phyloP scores from a whole-genome alignment of 2,888 invertebrate genomes.

The Stegophylla sp. region DNA sequence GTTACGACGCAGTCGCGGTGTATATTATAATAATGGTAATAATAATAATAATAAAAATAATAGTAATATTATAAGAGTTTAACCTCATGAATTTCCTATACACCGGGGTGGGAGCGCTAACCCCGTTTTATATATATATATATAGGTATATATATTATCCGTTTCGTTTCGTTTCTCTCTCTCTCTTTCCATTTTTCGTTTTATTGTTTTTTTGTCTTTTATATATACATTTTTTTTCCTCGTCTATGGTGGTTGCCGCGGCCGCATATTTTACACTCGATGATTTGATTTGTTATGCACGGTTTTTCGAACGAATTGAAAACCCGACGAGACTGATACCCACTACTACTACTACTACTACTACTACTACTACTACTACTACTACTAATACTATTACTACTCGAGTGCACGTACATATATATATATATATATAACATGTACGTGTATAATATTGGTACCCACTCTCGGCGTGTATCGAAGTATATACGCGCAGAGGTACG shows the following conservation, averaged over 20 bases:
- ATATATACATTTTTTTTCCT: slow-evolving; percentile 10
- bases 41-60: slow-evolving; percentile 19
- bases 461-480: not conserved
- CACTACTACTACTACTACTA: not conserved
- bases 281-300: slow-evolving; percentile 61
- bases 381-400: not conserved
- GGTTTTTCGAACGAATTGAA: slow-evolving; percentile 59
- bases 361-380: not conserved
- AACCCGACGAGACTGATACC: not conserved
- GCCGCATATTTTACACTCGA: slow-evolving; percentile 61
- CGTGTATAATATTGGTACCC: not conserved
- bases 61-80: slow-evolving; percentile 24
- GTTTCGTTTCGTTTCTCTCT: not conserved
- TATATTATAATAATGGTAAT: slow-evolving; percentile 2
- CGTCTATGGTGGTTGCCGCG: slow-evolving; percentile 13
- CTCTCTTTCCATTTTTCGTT: not conserved
- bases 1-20: not conserved
- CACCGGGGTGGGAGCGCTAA: slow-evolving; percentile 34
- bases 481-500: too few relatives aligned
- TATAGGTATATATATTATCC: too few relatives aligned
- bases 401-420: not conserved
- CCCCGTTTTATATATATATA: slow-evolving; percentile 9
- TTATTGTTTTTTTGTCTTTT: slow-evolving; percentile 38
- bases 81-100: slow-evolving; percentile 19
- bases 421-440: not conserved